Evolutionary conservation across 2,113 vertebrate species (phyloP), one percentile per base, ranked within the genome.

Genomic region (Apistogramma diplotaenia): DNA sequence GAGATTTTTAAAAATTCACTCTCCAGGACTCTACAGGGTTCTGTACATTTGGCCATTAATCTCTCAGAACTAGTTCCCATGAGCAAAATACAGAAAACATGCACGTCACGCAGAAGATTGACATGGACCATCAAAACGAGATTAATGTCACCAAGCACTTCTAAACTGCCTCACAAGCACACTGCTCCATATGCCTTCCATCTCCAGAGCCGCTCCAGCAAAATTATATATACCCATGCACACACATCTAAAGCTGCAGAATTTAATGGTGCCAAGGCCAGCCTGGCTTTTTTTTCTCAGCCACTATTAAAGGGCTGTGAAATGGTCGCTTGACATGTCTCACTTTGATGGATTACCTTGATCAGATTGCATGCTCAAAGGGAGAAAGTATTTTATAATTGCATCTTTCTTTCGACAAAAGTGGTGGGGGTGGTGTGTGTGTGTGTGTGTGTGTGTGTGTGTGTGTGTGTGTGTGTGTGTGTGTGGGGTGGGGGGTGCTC

Each of bases 331-430:
- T 74, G 72, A 84, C 71, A 3, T 31, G 73, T 82, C 87, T 77
- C 71, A n/a, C 57, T 84, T 83, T 90, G 90, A 91, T 90, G 87
- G 81, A 92, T 89, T 79, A 77, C 84, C 81, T 90, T 85, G 82
- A 87, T 89, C 89, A 81, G 62, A 35, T 70, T 15, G 31, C 57
- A 21, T 75, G 43, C 73, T 83, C 25, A 73, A 75, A 82, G 77
- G 67, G 58, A 81, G 73, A 87, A 78, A 62, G 77, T 31, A 57
- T 79, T 84, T 87, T 79, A 82, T 87, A 87, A 85, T 86, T 86
- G 79, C 73, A 53, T 21, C 49, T 70, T 37, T 75, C 76, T 86
- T 79, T 79, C 7, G 6, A 84, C 27, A 61, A 84, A 79, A 35
- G 33, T 35, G 33, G 33, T 35, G 33, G 33, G 8, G 8, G 33